Evolutionary conservation across 2,113 vertebrate genomes (phyloP).

Genomic region (Neofelis nebulosa): DNA sequence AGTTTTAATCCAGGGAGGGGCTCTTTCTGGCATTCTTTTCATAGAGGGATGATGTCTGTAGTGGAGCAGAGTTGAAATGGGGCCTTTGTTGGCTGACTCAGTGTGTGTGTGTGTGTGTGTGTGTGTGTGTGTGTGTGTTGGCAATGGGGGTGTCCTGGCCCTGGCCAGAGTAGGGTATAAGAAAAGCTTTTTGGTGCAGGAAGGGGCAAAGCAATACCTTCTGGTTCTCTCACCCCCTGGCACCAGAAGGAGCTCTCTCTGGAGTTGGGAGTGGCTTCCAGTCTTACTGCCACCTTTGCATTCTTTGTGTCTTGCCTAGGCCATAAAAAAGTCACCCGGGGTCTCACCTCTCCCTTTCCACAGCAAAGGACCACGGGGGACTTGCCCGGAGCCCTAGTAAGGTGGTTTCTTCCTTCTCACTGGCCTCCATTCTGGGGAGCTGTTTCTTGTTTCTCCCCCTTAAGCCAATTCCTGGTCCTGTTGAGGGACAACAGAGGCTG

Average conservation of each 20-base stretch:
- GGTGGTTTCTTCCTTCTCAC: not conserved
- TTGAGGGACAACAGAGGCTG: not conserved
- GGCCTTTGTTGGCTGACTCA: not conserved
- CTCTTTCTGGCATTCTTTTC: not conserved
- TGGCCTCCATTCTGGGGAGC: not conserved
- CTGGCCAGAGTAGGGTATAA: not conserved
- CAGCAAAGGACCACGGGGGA: not conserved
- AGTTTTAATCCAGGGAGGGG: not conserved
- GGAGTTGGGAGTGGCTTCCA: not conserved
- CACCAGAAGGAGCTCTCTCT: not conserved
- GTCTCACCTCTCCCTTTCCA: not conserved
- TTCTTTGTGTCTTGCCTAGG: not conserved
- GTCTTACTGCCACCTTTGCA: not conserved
- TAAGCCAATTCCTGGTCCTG: not conserved
- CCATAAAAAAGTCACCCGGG: not conserved
- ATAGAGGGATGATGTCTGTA: not conserved
- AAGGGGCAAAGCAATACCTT: not conserved
- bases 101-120: not conserved
- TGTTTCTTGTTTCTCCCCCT: not conserved
- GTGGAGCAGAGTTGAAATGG: not conserved
- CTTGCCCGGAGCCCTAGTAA: not conserved
- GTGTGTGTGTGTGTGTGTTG: too few species aligned
- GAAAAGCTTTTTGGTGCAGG: not conserved
- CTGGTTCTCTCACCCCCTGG: too few species aligned
- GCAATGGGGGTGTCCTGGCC: not conserved